Evolutionary conservation across 2,888 invertebrate genomes (phyloP), one percentile per base, ranked within the genome.

Genomic region (Apantesis nais): DNA sequence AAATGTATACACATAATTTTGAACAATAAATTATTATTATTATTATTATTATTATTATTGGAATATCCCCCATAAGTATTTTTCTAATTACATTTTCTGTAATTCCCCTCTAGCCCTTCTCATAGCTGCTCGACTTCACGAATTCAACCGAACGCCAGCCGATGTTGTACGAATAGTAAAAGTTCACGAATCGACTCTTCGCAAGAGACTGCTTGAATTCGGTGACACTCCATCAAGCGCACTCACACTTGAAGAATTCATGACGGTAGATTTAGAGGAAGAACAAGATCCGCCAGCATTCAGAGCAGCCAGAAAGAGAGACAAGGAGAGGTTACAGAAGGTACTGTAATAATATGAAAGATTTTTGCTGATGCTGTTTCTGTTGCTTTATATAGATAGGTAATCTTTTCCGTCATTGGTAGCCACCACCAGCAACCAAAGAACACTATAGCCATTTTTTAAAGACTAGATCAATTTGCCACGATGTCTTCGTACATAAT

Each of bases 231-330:
- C 99, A 0, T 99, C 99, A 19, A 98, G 99, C 86, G 97, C 97
- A 14, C 94, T 99, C 68, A 99, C 99, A 0, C 95, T 99, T 39
- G 99, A 99, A 82, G 99, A 99, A 94, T 99, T 99, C 89, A 98
- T 99, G 97, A 98, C 97, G 0, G 98, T 99, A 0, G 99, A 99
- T 89, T 93, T 99, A 80, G 99, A 99, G 88, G 98, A 99, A 82
- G 99, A 99, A 86, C 98, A 98, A 89, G 99, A 99, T 62, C 99
- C 99, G 14, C 99, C 99, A 0, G 98, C 98, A 2, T 99, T 99
- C 88, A 98, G 98, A 89, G 97, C 97, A 1, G 98, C 99, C 0
- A 96, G 99, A 69, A 97, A 97, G 86, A 97, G 98, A 85, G 99
- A 99, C 86, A 97, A 98, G 78, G 98, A 98, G 83, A 95, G 98